A percentile compares a stretch with the other conserved stretches of the same genome.
phyloP scores from a whole-genome alignment of 2,888 invertebrate genomes.

The Tachystola acroxantha region DNA sequence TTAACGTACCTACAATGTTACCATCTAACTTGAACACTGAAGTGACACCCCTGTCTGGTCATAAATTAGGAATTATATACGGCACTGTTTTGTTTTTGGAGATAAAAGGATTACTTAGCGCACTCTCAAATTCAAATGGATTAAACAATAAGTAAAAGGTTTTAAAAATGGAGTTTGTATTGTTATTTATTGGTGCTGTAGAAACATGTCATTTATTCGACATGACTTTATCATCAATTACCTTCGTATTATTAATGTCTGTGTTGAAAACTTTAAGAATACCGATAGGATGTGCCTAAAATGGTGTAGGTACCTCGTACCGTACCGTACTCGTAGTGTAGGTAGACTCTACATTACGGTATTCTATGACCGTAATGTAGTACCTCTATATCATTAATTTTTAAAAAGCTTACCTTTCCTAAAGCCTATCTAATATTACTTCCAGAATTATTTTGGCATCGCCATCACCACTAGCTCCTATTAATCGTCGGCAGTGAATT shows the following conservation, averaged over 20 bases:
- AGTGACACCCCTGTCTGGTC: constrained; percentile 38
- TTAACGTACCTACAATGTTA: constrained; percentile 39
- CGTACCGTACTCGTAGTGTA: too few species aligned
- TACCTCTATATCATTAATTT: too few species aligned
- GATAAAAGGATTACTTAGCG: constrained; percentile 38
- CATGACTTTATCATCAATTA: too few species aligned
- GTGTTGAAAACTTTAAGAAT: too few species aligned
- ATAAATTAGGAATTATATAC: constrained; percentile 58
- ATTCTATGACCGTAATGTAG: too few species aligned
- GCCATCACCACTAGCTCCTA: constrained; percentile 29
- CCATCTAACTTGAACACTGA: constrained; percentile 35
- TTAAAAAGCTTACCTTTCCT: too few species aligned
- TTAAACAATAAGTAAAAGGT: constrained; percentile 1
- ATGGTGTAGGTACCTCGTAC: too few species aligned
- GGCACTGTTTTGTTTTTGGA: constrained; percentile 43
- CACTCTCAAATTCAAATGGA: constrained; percentile 1
- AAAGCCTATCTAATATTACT: too few species aligned
- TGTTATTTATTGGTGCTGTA: constrained; percentile 9
- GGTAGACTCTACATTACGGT: too few species aligned
- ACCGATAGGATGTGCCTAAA: too few species aligned
- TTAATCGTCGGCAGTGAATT: constrained; percentile 70
- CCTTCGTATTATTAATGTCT: too few species aligned
- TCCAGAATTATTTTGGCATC: constrained; percentile 10
- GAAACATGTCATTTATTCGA: too few species aligned
- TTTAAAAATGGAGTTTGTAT: constrained; percentile 3